Percentiles rank a stretch among this genome's conserved stretches.
phyloP scores from a whole-genome alignment of 2,797 vertebrate genomes.

The Kryptolebias ocellatus region DNA sequence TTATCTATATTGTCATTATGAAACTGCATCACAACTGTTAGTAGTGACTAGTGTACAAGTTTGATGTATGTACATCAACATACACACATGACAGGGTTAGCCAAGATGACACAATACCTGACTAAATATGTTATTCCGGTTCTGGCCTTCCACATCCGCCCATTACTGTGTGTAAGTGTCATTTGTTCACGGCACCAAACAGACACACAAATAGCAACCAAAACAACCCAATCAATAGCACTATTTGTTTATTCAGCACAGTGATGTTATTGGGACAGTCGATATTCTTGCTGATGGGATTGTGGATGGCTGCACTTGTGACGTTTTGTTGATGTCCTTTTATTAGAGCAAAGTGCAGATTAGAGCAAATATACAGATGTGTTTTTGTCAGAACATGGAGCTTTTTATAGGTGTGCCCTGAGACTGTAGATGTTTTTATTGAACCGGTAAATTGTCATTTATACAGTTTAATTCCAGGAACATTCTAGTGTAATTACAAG shows the following conservation, averaged over 20 bases:
- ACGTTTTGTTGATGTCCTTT: constrained; percentile 47
- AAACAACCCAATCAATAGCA: constrained; percentile 63
- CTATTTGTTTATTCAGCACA: constrained; percentile 58
- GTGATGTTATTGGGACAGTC: constrained; percentile 63
- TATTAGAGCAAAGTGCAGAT: constrained; percentile 40
- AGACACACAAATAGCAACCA: constrained; percentile 33
- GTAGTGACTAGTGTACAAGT: neutral
- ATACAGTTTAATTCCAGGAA: constrained; percentile 26
- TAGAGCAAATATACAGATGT: constrained; percentile 3
- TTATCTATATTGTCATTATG: neutral
- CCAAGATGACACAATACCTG: constrained; percentile 27
- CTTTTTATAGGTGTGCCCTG: constrained; percentile 28
- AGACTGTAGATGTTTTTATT: constrained; percentile 15
- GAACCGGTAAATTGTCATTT: constrained; percentile 10
- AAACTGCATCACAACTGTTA: neutral
- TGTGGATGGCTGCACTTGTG: constrained; percentile 29
- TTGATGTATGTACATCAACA: neutral
- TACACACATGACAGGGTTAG: constrained; percentile 8
- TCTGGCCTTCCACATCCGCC: constrained; percentile 36
- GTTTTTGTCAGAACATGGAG: constrained; percentile 28
- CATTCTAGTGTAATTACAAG: constrained; percentile 1
- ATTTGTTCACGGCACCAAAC: constrained; percentile 36
- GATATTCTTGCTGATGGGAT: constrained; percentile 61
- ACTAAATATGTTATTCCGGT: constrained; percentile 56
- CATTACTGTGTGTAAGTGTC: constrained; percentile 59